Evolutionary conservation across 2,113 vertebrate species (phyloP).

Genomic region (Forbesichthys agassizii): DNA sequence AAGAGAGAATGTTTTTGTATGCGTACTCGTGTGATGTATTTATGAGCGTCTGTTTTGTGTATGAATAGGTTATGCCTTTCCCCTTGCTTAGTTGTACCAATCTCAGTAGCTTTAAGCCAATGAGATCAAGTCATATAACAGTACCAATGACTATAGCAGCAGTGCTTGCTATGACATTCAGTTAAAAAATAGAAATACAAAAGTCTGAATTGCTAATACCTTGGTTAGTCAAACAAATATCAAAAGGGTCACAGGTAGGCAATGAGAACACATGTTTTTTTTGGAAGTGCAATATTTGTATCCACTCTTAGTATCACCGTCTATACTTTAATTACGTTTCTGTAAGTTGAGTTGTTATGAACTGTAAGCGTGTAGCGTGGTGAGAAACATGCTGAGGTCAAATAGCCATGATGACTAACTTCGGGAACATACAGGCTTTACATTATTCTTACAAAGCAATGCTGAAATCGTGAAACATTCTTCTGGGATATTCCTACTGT

Average conservation of each 20-base stretch:
- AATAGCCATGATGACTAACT: slow-evolving; percentile 20
- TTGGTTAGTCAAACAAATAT: slow-evolving; percentile 15
- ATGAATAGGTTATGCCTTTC: slow-evolving; percentile 45
- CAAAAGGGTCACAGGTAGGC: slow-evolving; percentile 58
- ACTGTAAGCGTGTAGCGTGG: slow-evolving; percentile 18
- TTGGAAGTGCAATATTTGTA: slow-evolving; percentile 83
- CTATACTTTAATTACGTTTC: slow-evolving; percentile 42
- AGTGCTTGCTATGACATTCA: neutral
- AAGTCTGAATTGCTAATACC: too few species aligned
- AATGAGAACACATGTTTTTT: slow-evolving; percentile 64
- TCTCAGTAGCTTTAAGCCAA: slow-evolving; percentile 35
- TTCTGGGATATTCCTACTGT: slow-evolving; percentile 14
- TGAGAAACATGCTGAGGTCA: slow-evolving; percentile 13
- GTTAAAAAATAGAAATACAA: neutral
- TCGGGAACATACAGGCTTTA: slow-evolving; percentile 12
- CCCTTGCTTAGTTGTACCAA: slow-evolving; percentile 43
- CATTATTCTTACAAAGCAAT: slow-evolving; percentile 38
- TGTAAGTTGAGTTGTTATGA: slow-evolving; percentile 29
- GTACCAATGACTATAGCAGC: neutral
- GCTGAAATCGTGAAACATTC: slow-evolving; percentile 24
- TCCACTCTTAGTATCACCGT: slow-evolving; percentile 52
- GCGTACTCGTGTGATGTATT: slow-evolving; percentile 60
- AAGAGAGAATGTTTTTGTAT: slow-evolving; percentile 1
- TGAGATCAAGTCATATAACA: slow-evolving; percentile 29
- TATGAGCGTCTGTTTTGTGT: slow-evolving; percentile 64